Conservation (phyloP, 1,140 invertebrate genomes). For the Wasmannia auropunctata region DNA sequence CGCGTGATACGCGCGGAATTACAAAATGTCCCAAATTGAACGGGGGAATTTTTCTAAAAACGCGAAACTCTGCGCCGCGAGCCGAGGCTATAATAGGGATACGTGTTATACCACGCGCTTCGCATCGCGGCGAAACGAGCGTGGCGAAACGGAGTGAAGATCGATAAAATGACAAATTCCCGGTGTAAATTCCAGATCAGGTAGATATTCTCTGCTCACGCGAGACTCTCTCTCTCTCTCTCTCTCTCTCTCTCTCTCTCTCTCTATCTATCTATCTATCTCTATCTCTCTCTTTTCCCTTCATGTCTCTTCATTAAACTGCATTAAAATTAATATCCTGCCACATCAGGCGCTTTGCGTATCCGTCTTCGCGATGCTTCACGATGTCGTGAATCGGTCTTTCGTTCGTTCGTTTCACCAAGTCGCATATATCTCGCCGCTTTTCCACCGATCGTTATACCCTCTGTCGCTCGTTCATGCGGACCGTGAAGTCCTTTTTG, state of each 20-base stretch:
- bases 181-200: background rate
- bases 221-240: background rate
- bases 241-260: no score
- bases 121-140: background rate
- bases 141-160: background rate
- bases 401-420: background rate
- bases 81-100: no score
- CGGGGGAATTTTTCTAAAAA: slow-evolving; percentile 28
- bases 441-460: slow-evolving; percentile 22
- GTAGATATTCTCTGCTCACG: background rate
- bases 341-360: background rate
- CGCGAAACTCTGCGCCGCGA: background rate
- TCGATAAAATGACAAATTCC: slow-evolving; percentile 40
- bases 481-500: slow-evolving; percentile 40
- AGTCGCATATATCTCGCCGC: background rate
- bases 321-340: slow-evolving; percentile 43
- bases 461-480: slow-evolving; percentile 1
- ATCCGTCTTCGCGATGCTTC: background rate
- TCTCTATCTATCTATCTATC: no score
- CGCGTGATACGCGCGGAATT: background rate
- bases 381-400: background rate
- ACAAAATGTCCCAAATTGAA: slow-evolving; percentile 25
- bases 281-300: no score
- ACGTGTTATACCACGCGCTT: background rate
- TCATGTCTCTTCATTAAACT: slow-evolving; percentile 27